Evolutionary conservation across 2,113 vertebrate genomes (phyloP).

Genomic region (Jaculus jaculus): DNA sequence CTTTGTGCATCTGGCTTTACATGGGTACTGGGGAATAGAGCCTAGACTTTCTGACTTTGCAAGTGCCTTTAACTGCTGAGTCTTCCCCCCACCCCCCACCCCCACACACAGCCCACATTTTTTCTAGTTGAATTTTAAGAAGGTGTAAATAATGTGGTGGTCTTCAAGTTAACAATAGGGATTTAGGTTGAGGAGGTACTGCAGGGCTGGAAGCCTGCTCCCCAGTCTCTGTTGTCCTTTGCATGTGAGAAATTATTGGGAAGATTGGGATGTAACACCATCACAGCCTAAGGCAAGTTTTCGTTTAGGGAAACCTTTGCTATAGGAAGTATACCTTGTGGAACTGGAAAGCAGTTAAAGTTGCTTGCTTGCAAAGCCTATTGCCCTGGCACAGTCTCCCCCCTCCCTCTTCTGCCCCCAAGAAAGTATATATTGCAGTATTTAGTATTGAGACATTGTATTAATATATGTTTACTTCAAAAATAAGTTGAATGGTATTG

Average conservation of each 20-base stretch:
- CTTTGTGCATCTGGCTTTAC: too few species aligned
- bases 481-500: constrained; percentile 42
- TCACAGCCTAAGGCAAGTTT: not conserved
- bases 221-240: not conserved
- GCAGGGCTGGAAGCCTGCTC: not conserved
- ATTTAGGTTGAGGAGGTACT: not conserved
- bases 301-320: not conserved
- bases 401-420: too few species aligned
- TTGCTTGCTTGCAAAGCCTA: too few species aligned
- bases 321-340: not conserved
- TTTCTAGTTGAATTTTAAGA: not conserved
- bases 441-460: constrained; percentile 34
- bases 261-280: not conserved
- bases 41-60: too few species aligned
- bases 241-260: not conserved
- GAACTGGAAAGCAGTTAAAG: too few species aligned
- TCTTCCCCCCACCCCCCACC: too few species aligned
- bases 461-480: constrained; percentile 33
- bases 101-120: not conserved
- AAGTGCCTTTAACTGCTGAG: too few species aligned
- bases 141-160: not conserved
- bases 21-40: too few species aligned
- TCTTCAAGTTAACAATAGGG: not conserved
- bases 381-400: too few species aligned
- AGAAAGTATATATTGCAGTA: not conserved